Evolutionary conservation across 30 jellyfish, hydroid and myxozoan genomes (phyloP).

Genomic region (Mastigias papua): DNA sequence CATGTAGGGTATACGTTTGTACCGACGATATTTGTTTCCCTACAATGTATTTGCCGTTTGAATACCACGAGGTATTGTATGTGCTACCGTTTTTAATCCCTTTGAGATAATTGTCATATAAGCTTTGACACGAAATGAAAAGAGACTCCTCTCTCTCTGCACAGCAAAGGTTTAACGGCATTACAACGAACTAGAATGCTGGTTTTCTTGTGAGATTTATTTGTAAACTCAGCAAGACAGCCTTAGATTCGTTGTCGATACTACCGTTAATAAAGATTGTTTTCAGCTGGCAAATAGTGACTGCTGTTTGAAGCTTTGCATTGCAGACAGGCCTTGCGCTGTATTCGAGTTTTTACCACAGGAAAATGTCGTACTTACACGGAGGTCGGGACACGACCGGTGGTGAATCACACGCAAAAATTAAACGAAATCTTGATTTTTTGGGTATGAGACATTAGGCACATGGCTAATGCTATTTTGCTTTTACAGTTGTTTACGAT

Average conservation of each 20-base stretch:
- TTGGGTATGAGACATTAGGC: conserved; percentile 56
- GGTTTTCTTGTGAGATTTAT: neutral
- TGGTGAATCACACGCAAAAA: conserved; percentile 74
- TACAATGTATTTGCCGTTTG: neutral
- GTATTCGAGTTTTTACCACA: neutral
- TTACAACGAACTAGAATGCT: neutral
- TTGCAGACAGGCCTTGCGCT: conserved; percentile 15
- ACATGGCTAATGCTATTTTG: neutral
- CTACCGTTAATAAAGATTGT: neutral
- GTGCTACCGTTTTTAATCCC: neutral
- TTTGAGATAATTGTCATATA: neutral
- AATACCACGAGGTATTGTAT: conserved; percentile 8
- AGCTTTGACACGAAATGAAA: conserved; percentile 8
- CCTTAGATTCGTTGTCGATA: neutral
- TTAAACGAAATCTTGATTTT: conserved; percentile 80
- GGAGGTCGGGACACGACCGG: conserved; percentile 48
- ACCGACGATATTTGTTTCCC: neutral
- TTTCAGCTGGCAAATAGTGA: conserved; percentile 11
- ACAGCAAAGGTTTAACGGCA: neutral
- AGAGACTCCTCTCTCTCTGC: neutral
- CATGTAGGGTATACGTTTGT: no score
- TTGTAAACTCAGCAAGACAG: conserved; percentile 5
- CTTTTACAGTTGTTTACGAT: no score
- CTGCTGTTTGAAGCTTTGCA: conserved; percentile 1
- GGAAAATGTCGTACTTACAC: conserved; percentile 30